phyloP scores from a whole-genome alignment of 2,888 invertebrate genomes.

The Hymenopus coronatus region DNA sequence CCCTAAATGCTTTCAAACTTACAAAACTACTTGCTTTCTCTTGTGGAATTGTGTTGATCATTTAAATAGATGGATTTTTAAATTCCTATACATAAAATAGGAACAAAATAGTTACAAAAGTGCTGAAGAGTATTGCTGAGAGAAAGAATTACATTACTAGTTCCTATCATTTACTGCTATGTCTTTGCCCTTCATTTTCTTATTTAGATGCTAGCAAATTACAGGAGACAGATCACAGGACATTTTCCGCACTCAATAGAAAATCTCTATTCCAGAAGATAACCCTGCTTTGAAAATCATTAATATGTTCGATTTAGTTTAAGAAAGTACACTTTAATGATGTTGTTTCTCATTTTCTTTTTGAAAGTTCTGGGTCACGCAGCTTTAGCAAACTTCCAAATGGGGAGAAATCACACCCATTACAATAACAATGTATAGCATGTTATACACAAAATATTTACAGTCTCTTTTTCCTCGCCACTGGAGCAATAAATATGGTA shows the following conservation, averaged over 20 bases:
- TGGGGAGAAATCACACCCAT: not conserved
- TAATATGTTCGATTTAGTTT: not conserved
- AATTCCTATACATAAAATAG: not conserved
- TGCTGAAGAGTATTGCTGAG: not conserved
- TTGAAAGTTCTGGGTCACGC: not conserved
- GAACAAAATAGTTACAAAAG: not conserved
- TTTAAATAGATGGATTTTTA: not conserved
- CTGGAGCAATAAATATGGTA: not conserved
- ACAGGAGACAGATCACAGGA: not conserved
- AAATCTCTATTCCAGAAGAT: not conserved
- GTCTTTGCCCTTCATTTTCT: not conserved
- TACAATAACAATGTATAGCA: not conserved
- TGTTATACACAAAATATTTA: not conserved
- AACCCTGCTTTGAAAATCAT: conserved; percentile 19
- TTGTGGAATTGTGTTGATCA: not conserved
- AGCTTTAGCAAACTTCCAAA: not conserved
- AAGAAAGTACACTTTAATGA: conserved; percentile 6
- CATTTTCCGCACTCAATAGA: conserved; percentile 6
- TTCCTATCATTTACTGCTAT: not conserved
- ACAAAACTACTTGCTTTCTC: not conserved
- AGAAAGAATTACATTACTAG: not conserved
- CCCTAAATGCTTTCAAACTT: not conserved
- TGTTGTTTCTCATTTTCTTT: not conserved
- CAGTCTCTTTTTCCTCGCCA: not conserved
- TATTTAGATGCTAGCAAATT: not conserved